Evolutionary conservation across 2,888 invertebrate species (phyloP).

Genomic region (Melanotus villosus): DNA sequence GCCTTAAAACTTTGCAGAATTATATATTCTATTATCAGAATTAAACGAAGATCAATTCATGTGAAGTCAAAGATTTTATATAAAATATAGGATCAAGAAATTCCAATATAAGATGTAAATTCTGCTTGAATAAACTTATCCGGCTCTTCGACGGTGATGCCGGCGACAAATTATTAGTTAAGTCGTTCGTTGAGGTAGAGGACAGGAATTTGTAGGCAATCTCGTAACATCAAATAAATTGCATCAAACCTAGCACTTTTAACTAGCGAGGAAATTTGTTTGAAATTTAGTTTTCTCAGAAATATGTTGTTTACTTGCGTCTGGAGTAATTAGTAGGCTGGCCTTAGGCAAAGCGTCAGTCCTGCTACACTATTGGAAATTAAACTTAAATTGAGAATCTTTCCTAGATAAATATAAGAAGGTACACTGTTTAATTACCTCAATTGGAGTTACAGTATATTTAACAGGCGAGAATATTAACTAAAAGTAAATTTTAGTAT

Average conservation of each 20-base stretch:
- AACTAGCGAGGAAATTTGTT: constrained; percentile 64
- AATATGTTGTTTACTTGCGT: constrained; percentile 65
- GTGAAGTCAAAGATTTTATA: no score
- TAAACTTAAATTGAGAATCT: constrained; percentile 62
- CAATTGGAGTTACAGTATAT: constrained; percentile 36
- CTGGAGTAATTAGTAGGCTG: constrained; percentile 63
- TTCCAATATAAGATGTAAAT: no score
- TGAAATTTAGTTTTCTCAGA: constrained; percentile 64
- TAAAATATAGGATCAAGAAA: no score
- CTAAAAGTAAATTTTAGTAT: constrained; percentile 2
- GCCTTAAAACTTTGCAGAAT: no score
- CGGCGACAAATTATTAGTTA: background rate
- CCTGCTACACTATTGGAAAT: constrained; percentile 60
- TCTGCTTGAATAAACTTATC: no score
- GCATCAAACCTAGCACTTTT: constrained; percentile 62
- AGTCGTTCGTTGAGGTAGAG: background rate
- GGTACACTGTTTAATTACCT: constrained; percentile 49
- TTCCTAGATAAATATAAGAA: constrained; percentile 63
- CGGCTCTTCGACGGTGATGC: no score
- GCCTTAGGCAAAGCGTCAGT: constrained; percentile 59
- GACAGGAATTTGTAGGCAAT: constrained; percentile 18
- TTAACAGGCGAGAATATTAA: constrained; percentile 26
- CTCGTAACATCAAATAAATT: constrained; percentile 56
- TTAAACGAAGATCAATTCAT: no score
- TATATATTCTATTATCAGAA: no score